A percentile compares a stretch with the other conserved stretches of the same genome.
These are phyloP conservation scores for Andrena marginata DNA, from an alignment of 2,888 invertebrate species.

Conservation along the genomic window DNA sequence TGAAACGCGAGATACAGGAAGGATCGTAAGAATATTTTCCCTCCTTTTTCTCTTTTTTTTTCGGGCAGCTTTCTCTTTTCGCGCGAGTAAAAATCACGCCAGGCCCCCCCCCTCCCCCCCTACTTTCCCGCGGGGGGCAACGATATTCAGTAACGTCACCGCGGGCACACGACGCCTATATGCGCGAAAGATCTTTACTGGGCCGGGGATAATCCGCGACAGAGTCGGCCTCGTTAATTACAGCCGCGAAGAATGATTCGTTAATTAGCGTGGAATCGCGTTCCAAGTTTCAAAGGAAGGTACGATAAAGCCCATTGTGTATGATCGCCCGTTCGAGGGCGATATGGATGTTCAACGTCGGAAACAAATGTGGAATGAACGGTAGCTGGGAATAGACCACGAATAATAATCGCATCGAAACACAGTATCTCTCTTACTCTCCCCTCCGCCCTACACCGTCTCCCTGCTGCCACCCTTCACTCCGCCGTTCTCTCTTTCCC, in stretches of 20 bases:
- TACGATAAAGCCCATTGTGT: conserved; percentile 81
- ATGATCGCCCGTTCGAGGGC: conserved; percentile 78
- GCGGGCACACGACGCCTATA: conserved; percentile 60
- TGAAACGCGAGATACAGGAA: conserved; percentile 26
- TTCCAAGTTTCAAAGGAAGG: conserved; percentile 78
- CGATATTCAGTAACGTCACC: conserved; percentile 66
- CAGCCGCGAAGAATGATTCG: conserved; percentile 81
- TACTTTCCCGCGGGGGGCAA: conserved; percentile 33
- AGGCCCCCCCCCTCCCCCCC: too few species aligned
- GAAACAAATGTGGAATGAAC: conserved; percentile 72
- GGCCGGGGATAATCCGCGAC: conserved; percentile 73
- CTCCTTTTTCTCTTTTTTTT: conserved; percentile 15
- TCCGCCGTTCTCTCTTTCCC: background rate
- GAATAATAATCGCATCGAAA: conserved; percentile 72
- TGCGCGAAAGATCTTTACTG: conserved; percentile 61
- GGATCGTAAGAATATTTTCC: conserved; percentile 54
- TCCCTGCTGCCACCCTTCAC: background rate
- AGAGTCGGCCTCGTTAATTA: conserved; percentile 79
- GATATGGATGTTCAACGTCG: conserved; percentile 73
- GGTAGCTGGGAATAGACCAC: conserved; percentile 66
- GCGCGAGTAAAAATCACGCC: background rate
- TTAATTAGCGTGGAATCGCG: conserved; percentile 83
- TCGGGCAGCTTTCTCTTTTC: conserved; percentile 14
- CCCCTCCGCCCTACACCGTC: background rate
- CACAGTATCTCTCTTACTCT: conserved; percentile 60